These are phyloP conservation scores for Lordiphosa collinella DNA, from an alignment of 1,140 invertebrate genomes.

Conservation along the genomic window DNA sequence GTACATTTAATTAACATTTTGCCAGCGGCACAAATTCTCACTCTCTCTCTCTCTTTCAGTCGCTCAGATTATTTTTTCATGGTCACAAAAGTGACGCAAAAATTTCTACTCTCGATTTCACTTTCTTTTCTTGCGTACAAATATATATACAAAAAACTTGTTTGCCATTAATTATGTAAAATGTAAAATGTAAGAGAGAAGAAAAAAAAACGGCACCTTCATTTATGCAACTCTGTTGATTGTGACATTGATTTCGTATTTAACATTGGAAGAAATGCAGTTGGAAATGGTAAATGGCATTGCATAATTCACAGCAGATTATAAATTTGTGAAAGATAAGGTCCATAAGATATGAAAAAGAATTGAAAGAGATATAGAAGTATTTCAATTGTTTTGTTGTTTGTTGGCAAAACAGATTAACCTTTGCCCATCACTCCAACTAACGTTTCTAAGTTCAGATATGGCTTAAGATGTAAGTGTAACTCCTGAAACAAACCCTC, in stretches of 20 bases:
- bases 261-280: neutral
- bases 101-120: constrained; percentile 65
- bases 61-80: constrained; percentile 46
- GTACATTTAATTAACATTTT: constrained; percentile 18
- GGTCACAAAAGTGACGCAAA: constrained; percentile 28
- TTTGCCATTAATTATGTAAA: constrained; percentile 67
- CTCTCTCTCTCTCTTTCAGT: neutral
- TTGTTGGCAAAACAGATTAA: too few species aligned
- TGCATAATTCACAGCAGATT: constrained; percentile 20
- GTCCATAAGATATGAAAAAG: too few species aligned
- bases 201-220: constrained; percentile 9
- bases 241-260: constrained; percentile 53
- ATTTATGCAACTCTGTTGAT: constrained; percentile 55
- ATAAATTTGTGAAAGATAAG: too few species aligned
- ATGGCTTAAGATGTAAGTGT: too few species aligned
- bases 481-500: too few species aligned
- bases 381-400: too few species aligned
- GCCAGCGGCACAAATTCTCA: constrained; percentile 24
- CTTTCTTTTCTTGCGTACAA: constrained; percentile 33
- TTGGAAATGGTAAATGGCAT: constrained; percentile 5
- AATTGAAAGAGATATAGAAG: too few species aligned
- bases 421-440: too few species aligned
- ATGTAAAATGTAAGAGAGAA: constrained; percentile 29
- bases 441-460: too few species aligned
- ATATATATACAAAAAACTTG: constrained; percentile 35